Percentiles rank a stretch among this genome's conserved stretches.
phyloP scores from a whole-genome alignment of 2,888 invertebrate genomes.

The Myathropa florea region DNA sequence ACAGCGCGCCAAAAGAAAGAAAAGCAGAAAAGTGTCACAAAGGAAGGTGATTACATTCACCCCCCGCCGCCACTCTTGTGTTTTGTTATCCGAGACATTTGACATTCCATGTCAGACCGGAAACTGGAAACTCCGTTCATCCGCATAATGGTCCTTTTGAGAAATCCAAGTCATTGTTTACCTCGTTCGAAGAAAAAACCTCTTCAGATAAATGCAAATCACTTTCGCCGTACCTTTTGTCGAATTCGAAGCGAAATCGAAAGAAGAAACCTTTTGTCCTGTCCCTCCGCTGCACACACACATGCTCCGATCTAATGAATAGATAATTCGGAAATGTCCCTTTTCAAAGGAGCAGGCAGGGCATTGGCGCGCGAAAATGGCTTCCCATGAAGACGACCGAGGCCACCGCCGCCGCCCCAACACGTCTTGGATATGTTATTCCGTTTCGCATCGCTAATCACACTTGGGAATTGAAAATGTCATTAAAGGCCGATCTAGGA shows the following conservation, averaged over 20 bases:
- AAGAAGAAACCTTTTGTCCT: not conserved
- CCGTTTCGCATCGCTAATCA: conserved; percentile 49
- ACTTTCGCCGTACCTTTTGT: conserved; percentile 39
- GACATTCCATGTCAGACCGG: not conserved
- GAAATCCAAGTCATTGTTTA: conserved; percentile 45
- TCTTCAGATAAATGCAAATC: conserved; percentile 57
- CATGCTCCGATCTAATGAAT: conserved; percentile 50
- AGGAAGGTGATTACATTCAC: conserved; percentile 45
- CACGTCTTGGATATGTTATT: conserved; percentile 46
- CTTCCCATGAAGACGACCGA: not conserved
- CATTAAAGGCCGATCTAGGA: conserved; percentile 32
- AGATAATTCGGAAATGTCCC: conserved; percentile 48
- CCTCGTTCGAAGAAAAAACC: not conserved
- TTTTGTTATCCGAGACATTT: not conserved
- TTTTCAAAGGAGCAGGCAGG: not conserved
- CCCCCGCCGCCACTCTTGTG: not conserved
- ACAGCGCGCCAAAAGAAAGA: not conserved
- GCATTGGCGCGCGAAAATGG: not conserved
- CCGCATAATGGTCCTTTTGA: conserved; percentile 38
- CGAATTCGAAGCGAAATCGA: conserved; percentile 36
- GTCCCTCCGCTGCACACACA: not conserved
- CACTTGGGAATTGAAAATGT: conserved; percentile 41
- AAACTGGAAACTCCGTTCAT: conserved; percentile 34
- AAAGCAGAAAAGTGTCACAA: conserved; percentile 19
- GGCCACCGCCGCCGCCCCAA: not conserved